Evolutionary conservation across 1,140 invertebrate genomes (phyloP), one percentile per base, ranked within the genome.

Genomic region (Eciton burchellii): DNA sequence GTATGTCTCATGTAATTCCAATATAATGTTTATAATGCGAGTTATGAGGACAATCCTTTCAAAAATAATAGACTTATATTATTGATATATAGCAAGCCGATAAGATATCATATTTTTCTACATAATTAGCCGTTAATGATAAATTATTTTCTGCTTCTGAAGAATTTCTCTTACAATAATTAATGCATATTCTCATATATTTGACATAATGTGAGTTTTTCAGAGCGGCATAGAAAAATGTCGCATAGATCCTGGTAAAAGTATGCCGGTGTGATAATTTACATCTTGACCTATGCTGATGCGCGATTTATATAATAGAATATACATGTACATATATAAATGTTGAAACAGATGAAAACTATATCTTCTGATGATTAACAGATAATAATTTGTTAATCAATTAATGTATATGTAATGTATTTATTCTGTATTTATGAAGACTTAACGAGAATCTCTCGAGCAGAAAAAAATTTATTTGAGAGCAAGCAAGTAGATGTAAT

Each of bases 21-120:
- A 24, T 72, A 26, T 84, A 57, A 82, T 83, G 81, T 65, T 71
- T 14, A 73, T 81, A 85, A 54, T 71, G 72, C 73, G 35, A 35
- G 35, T 35, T 35, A 35, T 35, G 35, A 83, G 74, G 87, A 88
- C 87, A 88, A 88, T 88, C 87, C 81, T 35, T 52, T 72, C 52
- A 29, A 19, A 73, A 68, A 35, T 9, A 43, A 26, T 65, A 74
- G 81, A 57, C 72, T 85, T 79, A 47, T 68, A 83, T 88, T 88
- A 66, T 60, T 81, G 83, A 87, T 81, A 63, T 85, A 68, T 54
- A n/a, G n/a, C 24, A 19, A 73, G 41, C 73, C 24, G 54, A 24
- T 59, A 73, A 35, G 35, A 79, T 62, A 43, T 70, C 1, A 45
- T 79, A 79, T 79, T 79, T 88, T 88, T 82, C 52, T 88, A 88